Evolutionary conservation across 2,888 invertebrate genomes (phyloP), one percentile per base, ranked within the genome.

Genomic region (Phasia obesa): DNA sequence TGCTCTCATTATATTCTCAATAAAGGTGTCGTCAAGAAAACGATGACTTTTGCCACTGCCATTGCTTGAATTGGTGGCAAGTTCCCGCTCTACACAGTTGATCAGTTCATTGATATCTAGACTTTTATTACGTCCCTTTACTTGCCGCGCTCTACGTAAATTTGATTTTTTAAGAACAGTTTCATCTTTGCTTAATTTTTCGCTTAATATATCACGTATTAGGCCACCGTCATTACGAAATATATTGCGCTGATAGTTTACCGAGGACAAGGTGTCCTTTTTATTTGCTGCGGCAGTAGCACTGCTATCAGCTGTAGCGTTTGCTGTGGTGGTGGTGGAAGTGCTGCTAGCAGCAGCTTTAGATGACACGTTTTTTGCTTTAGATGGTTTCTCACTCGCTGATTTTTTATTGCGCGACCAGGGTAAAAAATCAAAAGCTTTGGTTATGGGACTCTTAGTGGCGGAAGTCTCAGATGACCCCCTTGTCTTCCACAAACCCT

Each of bases 351-450:
- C 42, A 6, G 53, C 23, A n/a, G 55, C 35, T 3, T 3, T 2
- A 6, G 47, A 21, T 31, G 53, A 21, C 0, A 71, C 75, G 21
- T 25, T 75, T 81, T 69, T 79, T 1, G 23, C 25, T 49, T 80
- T 75, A 2, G 11, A 9, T 0, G 19, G 13, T 35, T 84, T 86
- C 17, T 84, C 80, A 21, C 7, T 25, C 0, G 81, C n/a, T 0
- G 83, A 57, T 73, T 88, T 90, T 82, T 86, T 89, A 73, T 86
- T 89, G 51, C 89, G 87, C 13, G 89, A 79, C 91, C 91, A 91
- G 38, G 91, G 90, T 15, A 91, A 85, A 62, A 91, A 91, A 69
- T 91, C 91, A 71, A 91, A 90, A 47, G 91, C 91, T 85, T 90
- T 91, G 70, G 89, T 90, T 7, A 91, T 90, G 73, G 91, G 90